A percentile compares a stretch with the other conserved stretches of the same genome.
phyloP scores from a whole-genome alignment of 2,797 vertebrate species.

The Peromyscus nudipes region DNA sequence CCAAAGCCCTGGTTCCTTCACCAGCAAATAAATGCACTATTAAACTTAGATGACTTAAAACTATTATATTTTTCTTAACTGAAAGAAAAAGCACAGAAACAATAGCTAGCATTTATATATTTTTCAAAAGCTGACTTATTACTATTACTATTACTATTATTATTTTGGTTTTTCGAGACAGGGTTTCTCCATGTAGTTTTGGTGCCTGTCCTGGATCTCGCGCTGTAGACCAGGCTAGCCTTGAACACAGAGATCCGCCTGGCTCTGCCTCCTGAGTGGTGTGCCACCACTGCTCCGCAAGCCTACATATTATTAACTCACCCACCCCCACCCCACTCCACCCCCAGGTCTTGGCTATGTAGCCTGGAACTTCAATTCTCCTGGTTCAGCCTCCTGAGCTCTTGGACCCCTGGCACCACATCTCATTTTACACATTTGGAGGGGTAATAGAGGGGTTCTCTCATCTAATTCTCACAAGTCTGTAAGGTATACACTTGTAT shows the following conservation, averaged over 20 bases:
- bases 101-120: constrained; percentile 8
- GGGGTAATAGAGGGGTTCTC: too few species aligned
- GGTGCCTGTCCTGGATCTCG: too few species aligned
- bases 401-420: background rate
- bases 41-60: background rate
- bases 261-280: too few species aligned
- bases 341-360: background rate
- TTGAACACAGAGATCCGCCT: too few species aligned
- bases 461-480: background rate
- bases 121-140: background rate
- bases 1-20: background rate
- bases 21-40: background rate
- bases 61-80: constrained; percentile 13
- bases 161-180: too few species aligned
- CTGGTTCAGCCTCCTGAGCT: background rate
- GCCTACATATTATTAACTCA: background rate
- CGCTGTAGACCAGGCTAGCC: too few species aligned
- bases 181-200: too few species aligned
- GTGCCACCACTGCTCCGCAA: too few species aligned
- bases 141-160: too few species aligned
- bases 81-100: background rate
- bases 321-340: too few species aligned
- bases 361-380: background rate
- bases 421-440: background rate
- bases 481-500: background rate